These are phyloP conservation scores for Myrmecobius fasciatus DNA, from an alignment of 2,113 vertebrate species.

Conservation along the genomic window DNA sequence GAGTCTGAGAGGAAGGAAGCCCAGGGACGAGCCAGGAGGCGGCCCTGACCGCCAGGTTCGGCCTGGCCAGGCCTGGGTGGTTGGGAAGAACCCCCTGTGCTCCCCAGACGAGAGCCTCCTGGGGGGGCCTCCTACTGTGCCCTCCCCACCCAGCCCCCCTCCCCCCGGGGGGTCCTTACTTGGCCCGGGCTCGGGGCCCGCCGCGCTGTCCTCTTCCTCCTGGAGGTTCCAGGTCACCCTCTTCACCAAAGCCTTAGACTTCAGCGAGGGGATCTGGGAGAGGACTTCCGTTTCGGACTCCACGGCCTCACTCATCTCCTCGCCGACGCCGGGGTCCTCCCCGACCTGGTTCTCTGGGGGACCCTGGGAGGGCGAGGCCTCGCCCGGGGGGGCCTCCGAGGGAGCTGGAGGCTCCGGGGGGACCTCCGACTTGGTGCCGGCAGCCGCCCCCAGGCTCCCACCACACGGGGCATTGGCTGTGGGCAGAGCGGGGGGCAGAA, in stretches of 20 bases:
- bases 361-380: background rate
- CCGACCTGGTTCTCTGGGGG: constrained; percentile 22
- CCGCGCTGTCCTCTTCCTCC: constrained; percentile 79
- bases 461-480: background rate
- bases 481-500: fast-evolving
- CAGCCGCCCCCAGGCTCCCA: fast-evolving
- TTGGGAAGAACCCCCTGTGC: too few relatives aligned
- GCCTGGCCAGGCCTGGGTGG: too few relatives aligned
- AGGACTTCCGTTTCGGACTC: constrained; percentile 75
- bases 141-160: background rate
- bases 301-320: constrained; percentile 56
- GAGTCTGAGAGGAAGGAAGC: too few relatives aligned
- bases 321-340: constrained; percentile 36
- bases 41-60: too few relatives aligned
- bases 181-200: constrained; percentile 34
- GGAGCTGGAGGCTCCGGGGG: background rate
- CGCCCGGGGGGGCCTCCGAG: background rate
- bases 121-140: background rate
- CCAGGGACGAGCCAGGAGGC: too few relatives aligned
- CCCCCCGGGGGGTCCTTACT: constrained; percentile 33
- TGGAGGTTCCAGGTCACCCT: constrained; percentile 98
- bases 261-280: constrained; percentile 72
- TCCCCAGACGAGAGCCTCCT: too few relatives aligned
- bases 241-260: constrained; percentile 90
- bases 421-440: fast-evolving